Base-by-base conservation (phyloP, 2,113 vertebrate genomes). In the Pomatorhinus ruficollis region DNA sequence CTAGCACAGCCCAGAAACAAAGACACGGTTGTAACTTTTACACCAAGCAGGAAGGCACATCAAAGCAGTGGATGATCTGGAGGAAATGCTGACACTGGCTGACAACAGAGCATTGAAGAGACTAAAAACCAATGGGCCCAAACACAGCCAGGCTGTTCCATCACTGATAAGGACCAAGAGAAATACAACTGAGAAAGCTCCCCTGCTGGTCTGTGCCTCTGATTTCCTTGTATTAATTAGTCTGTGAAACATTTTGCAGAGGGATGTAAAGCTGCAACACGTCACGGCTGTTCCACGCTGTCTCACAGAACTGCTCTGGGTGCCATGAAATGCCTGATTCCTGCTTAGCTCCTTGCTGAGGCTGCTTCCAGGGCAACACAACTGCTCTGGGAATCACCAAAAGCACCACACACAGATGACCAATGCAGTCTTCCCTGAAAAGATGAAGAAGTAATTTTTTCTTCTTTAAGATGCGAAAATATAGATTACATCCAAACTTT, bases 21-120 rank as follows among this genome's bases (percentile, higher is more conserved):
- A 90, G 89, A 31, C 12, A 9, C 0, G 0, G 56, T 17, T 81
- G 72, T 88, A 53, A 44, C 42, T 83, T 35, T 5, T 12, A 49
- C 64, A 78, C 60, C 79, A 61, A 91, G 80, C 6, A 9, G 87
- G 77, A 93, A 93, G 71, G 66, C 66, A 95, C 83, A 92, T 77
- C 90, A 89, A 94, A 93, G 88, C 68, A 69, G 63, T 23, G 69
- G 80, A 86, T 86, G 45, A 31, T 69, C 63, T 90, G 86, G 79
- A 92, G 68, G 86, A 93, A 95, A 86, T 0, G 1, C 42, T 65
- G 71, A 47, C 50, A 44, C 23, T 22, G 45, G 52, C 33, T 68
- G 91, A 76, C 76, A 83, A 45, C 47, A 83, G 45, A 86, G 50
- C 39, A 16, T 10, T 37, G 50, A 65, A 61, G 33, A 76, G 72